Base-by-base conservation (phyloP, 2,888 invertebrate genomes). In the Carterocephalus palaemon region DNA sequence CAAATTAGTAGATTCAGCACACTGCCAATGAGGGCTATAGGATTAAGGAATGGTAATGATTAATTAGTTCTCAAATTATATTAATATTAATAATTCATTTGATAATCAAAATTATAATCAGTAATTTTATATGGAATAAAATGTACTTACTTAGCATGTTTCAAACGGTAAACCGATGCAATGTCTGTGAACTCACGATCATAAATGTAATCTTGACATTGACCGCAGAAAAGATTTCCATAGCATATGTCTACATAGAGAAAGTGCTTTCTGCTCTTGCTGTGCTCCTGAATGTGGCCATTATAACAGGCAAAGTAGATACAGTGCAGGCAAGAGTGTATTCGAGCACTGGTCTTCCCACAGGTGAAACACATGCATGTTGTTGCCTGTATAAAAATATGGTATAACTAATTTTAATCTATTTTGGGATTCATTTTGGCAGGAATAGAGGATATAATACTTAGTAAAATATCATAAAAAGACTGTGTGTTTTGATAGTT, bases 131-230 rank as follows among this genome's bases (percentile, higher is more conserved):
- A n/a, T n/a, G n/a, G n/a, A n/a, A n/a, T n/a, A n/a, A n/a, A n/a
- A n/a, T n/a, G n/a, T 48, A 75, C 84, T 67, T 69, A 88, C 88
- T 83, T 89, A 29, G 90, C 88, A 68, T 90, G 89, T 50, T 89
- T 83, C 46, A 88, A 68, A 53, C 87, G 78, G 60, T 90, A 88
- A 29, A 75, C 67, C 48, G 85, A 73, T 17, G 89, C 86, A 57
- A 90, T 89, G 46, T 89, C 89, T 45, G 88, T 84, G 31, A 89
- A 75, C 57, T 95, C 93, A 48, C 90, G 82, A 69, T 96, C 95
- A 78, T 97, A 98, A 36, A 97, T 92, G 75, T 96, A 98, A 75
- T 98, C 98, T 51, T 92, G 91, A 75, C 99, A 99, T 63, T 92
- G 91, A 67, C 92, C 92, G 77, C 99, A 99, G 75, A 93, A 93